A percentile compares a stretch with the other conserved stretches of the same genome.
phyloP scores from a whole-genome alignment of 2,888 invertebrate genomes.

The Nowickia ferox region DNA sequence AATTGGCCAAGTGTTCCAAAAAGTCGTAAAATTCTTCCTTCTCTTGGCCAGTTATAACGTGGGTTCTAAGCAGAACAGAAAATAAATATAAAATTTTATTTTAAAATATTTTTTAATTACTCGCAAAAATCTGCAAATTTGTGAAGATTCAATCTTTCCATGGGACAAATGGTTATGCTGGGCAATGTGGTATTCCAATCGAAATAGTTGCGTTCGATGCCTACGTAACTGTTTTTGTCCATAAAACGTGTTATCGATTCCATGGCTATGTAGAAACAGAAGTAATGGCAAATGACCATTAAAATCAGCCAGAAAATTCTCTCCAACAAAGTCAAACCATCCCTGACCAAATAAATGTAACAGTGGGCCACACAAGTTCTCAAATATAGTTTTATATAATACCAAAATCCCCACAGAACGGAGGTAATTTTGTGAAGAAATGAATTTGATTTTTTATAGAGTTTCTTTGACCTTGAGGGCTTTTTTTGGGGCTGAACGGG shows the following conservation, averaged over 20 bases:
- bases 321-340: conserved; percentile 76
- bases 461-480: not conserved
- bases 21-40: conserved; percentile 76
- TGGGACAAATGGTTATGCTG: conserved; percentile 81
- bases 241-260: conserved; percentile 80
- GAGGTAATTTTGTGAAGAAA: not conserved
- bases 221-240: conserved; percentile 81
- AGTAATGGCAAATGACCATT: conserved; percentile 76
- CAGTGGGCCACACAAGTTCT: conserved; percentile 80
- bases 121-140: conserved; percentile 77
- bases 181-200: conserved; percentile 82
- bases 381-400: conserved; percentile 76
- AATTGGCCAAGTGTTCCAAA: conserved; percentile 81
- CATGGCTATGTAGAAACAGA: conserved; percentile 78
- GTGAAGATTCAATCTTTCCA: conserved; percentile 77
- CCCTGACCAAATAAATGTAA: conserved; percentile 77
- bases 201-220: conserved; percentile 81
- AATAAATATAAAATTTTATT: not conserved
- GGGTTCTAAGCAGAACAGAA: conserved; percentile 40
- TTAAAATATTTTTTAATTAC: conserved; percentile 71
- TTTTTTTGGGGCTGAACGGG: too few species aligned
- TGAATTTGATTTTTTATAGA: not conserved
- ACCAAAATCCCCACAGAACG: conserved; percentile 10
- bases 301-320: conserved; percentile 80
- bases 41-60: conserved; percentile 57